Base-by-base conservation (phyloP, 2,888 invertebrate species). In the Seira musarum region DNA sequence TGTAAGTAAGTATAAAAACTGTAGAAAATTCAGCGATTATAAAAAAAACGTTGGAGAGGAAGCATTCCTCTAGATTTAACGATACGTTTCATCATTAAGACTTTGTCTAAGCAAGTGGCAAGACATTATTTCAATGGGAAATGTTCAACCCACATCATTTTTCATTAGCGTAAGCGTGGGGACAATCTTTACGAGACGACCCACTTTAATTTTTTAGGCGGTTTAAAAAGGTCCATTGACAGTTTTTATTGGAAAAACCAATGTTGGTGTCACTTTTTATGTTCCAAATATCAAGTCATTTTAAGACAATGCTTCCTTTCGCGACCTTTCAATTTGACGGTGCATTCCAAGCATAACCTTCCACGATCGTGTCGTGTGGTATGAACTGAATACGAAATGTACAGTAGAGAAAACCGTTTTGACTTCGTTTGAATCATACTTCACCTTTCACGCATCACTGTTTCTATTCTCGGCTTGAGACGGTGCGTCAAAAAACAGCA, bases 1-100 rank as follows among this genome's bases (percentile, higher is more conserved):
- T 8, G 30, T 30, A 8, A 30, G 30, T 30, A 8, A 30, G 30
- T 5, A 8, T 30, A 30, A 5, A 30, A 30, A 30, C 30, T 8
- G 8, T 2, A 30, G 30, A 30, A 30, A 30, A 30, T 30, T 30
- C 30, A 30, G 8, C 2, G 30, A 30, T 30, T 30, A 30, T 30
- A 5, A 49, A 8, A n/a, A 49, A 49, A 49, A 49, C 49, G 13
- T 13, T 49, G 3, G 6, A 49, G 17, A 49, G 13, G 49, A 49
- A n/a, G 49, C 49, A 49, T 49, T 49, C 49, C 49, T 49, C 17
- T 49, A 49, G 17, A 49, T n/a, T 49, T 49, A 49, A 49, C 49
- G 49, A 49, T 49, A 49, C 49, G 49, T 49, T 49, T 49, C 49
- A n/a, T 49, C 49, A n/a, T 49, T 49, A 49, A n/a, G 49, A 49